A percentile compares a stretch with the other conserved stretches of the same genome.
These are phyloP conservation scores for Chelon auratus DNA, from an alignment of 2,797 vertebrate species.

Conservation along the genomic window DNA sequence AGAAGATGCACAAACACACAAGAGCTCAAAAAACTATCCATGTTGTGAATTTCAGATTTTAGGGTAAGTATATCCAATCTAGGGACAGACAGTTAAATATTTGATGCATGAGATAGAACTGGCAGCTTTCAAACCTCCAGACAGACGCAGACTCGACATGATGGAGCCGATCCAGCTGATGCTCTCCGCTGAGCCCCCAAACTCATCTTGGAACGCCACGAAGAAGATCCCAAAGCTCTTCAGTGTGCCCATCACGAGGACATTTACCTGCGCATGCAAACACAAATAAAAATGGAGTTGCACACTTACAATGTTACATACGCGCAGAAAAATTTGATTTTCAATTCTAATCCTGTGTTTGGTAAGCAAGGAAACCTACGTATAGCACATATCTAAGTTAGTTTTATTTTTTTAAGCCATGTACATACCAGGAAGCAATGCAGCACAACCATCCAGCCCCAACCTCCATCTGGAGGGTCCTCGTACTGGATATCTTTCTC, in stretches of 20 bases:
- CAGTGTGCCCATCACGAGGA: slow-evolving; percentile 91
- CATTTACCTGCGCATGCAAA: slow-evolving; percentile 87
- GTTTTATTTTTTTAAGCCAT: not conserved
- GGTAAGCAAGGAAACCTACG: too few species aligned
- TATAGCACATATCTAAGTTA: not conserved
- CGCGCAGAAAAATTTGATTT: not conserved
- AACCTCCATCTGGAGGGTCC: slow-evolving; percentile 84
- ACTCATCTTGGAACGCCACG: slow-evolving; percentile 93
- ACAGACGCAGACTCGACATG: slow-evolving; percentile 92
- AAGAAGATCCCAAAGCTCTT: slow-evolving; percentile 97
- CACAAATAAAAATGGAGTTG: not conserved
- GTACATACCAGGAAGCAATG: slow-evolving; percentile 93
- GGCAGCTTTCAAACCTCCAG: slow-evolving; percentile 83
- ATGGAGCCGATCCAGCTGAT: slow-evolving; percentile 95
- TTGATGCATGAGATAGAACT: not conserved
- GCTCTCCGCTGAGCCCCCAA: slow-evolving; percentile 91
- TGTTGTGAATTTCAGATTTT: not conserved
- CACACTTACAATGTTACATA: not conserved
- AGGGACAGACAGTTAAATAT: not conserved
- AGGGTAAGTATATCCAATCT: not conserved
- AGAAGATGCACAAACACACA: slow-evolving; percentile 23
- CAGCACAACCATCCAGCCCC: slow-evolving; percentile 93
- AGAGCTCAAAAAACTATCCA: not conserved
- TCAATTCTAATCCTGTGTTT: not conserved
- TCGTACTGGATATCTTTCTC: slow-evolving; percentile 69